A percentile compares a stretch with the other conserved stretches of the same genome.
These are phyloP conservation scores for Hypsopygia costalis DNA, from an alignment of 2,888 invertebrate species.

Conservation along the genomic window DNA sequence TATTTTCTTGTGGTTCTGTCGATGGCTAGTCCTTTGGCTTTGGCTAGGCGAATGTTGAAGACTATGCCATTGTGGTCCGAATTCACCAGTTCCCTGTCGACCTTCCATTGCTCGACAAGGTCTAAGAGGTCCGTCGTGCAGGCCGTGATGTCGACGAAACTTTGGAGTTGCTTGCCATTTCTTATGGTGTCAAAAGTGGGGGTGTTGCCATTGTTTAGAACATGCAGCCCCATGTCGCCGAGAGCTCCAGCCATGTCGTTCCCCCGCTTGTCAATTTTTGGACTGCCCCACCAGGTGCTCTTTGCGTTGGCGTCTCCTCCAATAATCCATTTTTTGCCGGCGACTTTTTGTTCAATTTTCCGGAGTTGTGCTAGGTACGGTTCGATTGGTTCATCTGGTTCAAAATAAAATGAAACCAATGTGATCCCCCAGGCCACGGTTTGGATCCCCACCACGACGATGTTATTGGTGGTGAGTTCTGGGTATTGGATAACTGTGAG, in stretches of 20 bases:
- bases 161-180: conserved; percentile 12
- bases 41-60: not conserved
- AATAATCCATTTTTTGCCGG: too few relatives aligned
- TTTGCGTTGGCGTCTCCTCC: conserved; percentile 15
- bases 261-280: conserved; percentile 12
- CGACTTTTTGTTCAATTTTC: not conserved
- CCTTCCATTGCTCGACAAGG: conserved; percentile 4
- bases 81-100: too few relatives aligned
- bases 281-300: too few relatives aligned
- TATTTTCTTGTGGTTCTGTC: conserved; percentile 7
- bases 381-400: not conserved
- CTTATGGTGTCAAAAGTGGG: conserved; percentile 26
- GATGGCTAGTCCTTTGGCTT: conserved; percentile 9
- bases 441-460: conserved; percentile 1
- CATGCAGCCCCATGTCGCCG: conserved; percentile 16
- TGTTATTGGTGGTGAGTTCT: conserved; percentile 13
- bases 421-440: conserved; percentile 1
- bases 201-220: conserved; percentile 21
- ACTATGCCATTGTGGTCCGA: too few relatives aligned
- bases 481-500: conserved; percentile 10
- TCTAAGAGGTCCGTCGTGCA: conserved; percentile 17
- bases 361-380: conserved; percentile 11
- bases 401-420: not conserved
- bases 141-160: conserved; percentile 24
- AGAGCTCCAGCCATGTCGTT: conserved; percentile 9